Evolutionary conservation across 2,888 invertebrate species (phyloP), one percentile per base, ranked within the genome.

Genomic region (Idaea dimidiata): DNA sequence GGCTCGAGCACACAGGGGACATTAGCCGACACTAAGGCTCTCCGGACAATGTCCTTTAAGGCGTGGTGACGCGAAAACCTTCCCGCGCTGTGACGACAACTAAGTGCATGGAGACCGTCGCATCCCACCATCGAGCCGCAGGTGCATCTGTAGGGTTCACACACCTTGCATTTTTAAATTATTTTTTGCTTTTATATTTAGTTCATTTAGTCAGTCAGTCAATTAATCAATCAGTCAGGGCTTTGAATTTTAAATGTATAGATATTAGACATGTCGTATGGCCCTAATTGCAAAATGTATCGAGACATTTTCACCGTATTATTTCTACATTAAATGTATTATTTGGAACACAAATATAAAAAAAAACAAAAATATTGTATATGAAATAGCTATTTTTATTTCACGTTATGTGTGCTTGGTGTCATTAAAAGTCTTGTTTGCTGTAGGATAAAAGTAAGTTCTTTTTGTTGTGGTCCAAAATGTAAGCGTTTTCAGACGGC

Each of bases 401-500:
- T 60, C 17, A 32, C 32, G 32, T 55, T 60, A 43, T 16, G 65
- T 62, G 63, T 61, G 66, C 60, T 56, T 59, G 57, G 62, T 63
- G 64, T 68, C 65, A 71, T 71, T 69, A 67, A 71, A 69, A 64
- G 59, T 66, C 65, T 67, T 66, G 65, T 67, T 65, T 67, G 60
- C 60, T 32, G 56, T 66, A 56, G 66, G 63, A 62, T 65, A 54
- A 33, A 55, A 17, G 59, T 59, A 62, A 60, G 61, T 60, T 59
- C 54, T 57, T 57, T 17, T 61, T 57, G 59, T 14, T 54, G 59
- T 53, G 24, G 58, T 54, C n/a, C 18, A 63, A 62, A 60, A 31
- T 60, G 32, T 31, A 17, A 60, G 53, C n/a, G n/a, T 17, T 17
- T 31, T 53, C 16, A 58, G 33, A 24, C 57, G 10, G 7, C 0